phyloP scores from a whole-genome alignment of 2,888 invertebrate species.

The Operophtera brumata region DNA sequence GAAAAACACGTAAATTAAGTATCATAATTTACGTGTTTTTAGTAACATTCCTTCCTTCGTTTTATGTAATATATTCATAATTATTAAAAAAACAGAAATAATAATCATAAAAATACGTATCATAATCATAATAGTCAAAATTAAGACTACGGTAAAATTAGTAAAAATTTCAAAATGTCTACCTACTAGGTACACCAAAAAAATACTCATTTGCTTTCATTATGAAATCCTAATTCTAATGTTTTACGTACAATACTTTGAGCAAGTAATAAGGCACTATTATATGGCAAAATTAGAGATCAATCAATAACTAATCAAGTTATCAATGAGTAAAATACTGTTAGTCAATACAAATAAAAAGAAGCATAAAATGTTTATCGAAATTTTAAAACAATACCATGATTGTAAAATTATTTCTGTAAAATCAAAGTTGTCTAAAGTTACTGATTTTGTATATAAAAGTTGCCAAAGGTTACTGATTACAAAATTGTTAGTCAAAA shows the following conservation, averaged over 20 bases:
- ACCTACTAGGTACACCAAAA: too few species aligned
- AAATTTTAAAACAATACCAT: background rate
- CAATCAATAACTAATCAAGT: too few species aligned
- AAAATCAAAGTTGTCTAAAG: too few species aligned
- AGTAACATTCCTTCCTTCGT: too few species aligned
- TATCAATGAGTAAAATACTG: background rate
- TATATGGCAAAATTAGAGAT: background rate
- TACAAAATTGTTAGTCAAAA: background rate
- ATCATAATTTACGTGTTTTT: too few species aligned
- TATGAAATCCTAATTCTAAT: too few species aligned
- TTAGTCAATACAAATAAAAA: background rate
- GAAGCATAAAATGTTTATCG: too few species aligned
- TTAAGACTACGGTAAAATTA: background rate
- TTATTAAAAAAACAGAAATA: background rate
- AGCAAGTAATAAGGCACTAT: background rate
- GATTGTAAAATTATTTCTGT: background rate
- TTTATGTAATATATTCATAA: too few species aligned
- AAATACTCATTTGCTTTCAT: too few species aligned
- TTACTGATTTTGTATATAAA: too few species aligned
- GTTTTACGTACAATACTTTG: background rate
- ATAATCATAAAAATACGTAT: background rate
- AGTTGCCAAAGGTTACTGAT: background rate
- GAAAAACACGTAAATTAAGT: too few species aligned
- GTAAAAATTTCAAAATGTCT: background rate
- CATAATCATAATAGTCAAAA: background rate